These are phyloP conservation scores for Balanococcus diminutus DNA, from an alignment of 2,888 invertebrate species.

Conservation along the genomic window DNA sequence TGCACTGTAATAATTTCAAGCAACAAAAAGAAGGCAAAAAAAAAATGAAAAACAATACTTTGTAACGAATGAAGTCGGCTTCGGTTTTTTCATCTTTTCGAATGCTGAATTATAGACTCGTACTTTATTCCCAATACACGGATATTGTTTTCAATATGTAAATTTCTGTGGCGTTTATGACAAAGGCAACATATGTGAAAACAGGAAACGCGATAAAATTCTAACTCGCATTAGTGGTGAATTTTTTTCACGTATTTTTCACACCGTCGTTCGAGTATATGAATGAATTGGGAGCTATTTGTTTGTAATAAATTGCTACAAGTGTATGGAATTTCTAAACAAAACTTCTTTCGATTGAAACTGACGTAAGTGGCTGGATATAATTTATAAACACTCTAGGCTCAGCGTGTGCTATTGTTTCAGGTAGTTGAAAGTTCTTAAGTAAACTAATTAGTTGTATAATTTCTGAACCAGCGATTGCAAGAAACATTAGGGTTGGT, in stretches of 20 bases:
- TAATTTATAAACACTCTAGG: neutral
- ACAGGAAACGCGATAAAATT: constrained; percentile 16
- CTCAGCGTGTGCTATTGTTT: neutral
- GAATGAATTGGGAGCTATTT: neutral
- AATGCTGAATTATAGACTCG: neutral
- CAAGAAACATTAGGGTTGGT: neutral
- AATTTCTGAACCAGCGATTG: neutral
- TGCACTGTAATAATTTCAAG: neutral
- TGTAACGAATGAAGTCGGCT: neutral
- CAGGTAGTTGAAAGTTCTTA: neutral
- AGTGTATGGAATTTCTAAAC: neutral
- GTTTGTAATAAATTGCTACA: neutral
- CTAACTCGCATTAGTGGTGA: neutral
- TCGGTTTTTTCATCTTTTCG: neutral
- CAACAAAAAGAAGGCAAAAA: neutral
- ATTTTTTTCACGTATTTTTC: neutral
- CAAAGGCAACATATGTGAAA: constrained; percentile 14
- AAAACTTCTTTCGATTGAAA: neutral
- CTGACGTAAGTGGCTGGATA: neutral
- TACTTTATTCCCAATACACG: neutral
- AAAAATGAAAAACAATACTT: neutral
- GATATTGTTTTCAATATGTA: constrained; percentile 14
- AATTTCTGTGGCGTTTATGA: neutral
- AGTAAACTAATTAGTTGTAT: neutral
- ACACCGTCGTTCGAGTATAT: neutral